phyloP scores from a whole-genome alignment of 2,113 vertebrate genomes.

The Rattus norvegicus region GRCr8 NC_086026.1:40188001-40188500 shows the following conservation, averaged over 20 bases:
- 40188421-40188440: slow-evolving; percentile 64
- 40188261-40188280: background rate
- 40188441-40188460: slow-evolving; percentile 72
- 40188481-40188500: slow-evolving; percentile 77
- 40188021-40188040: slow-evolving; percentile 34
- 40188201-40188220: background rate
- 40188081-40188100: slow-evolving; percentile 38
- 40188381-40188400: background rate
- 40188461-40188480: slow-evolving; percentile 19
- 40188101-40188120: slow-evolving; percentile 55
- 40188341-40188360: background rate
- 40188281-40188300: background rate
- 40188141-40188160: background rate
- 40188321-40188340: slow-evolving; percentile 38
- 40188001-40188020: slow-evolving; percentile 55
- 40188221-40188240: background rate
- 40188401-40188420: background rate
- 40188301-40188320: background rate
- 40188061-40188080: slow-evolving; percentile 68
- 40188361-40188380: background rate
- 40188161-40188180: background rate
- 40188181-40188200: background rate
- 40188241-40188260: slow-evolving; percentile 14
- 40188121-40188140: background rate
- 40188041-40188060: slow-evolving; percentile 65